Base-by-base conservation (phyloP, 1,140 invertebrate species). In the Drosophila kurseongensis region DNA sequence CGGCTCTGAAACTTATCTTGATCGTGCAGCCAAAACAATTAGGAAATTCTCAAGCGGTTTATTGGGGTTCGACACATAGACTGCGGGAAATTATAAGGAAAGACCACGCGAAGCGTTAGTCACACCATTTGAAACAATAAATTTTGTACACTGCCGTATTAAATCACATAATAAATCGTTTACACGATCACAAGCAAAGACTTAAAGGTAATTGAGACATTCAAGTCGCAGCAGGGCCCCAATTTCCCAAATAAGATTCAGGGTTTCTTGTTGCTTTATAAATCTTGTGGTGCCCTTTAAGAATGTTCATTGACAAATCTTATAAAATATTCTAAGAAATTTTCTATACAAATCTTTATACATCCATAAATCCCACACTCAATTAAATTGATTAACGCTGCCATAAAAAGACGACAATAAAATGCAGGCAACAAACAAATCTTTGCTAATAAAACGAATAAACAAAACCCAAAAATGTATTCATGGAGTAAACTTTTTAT, bases 371-470 rank as follows among this genome's bases (percentile, higher is more conserved):
- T 66, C 66, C 56, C 55, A 72, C 80, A 84, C 76, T 47, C 66
- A 58, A 83, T 83, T 72, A 80, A 80, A 66, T 77, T 74, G 78
- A 84, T 85, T 73, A 85, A 80, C 77, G 50, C 60, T 42, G 55
- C 36, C 50, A 72, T 80, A 84, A 84, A 83, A 55, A 55, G 58
- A 2, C 36, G 29, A 72, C 35, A 48, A 40, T 56, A 56, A 63
- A 75, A 75, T 75, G 32, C 29, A 54, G 62, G 58, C 65, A 57
- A 71, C 68, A 72, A 71, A 61, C 48, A 85, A 82, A 82, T 72
- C 60, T 48, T 75, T 48, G 80, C 75, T 75, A 82, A 78, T 82
- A 82, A 83, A 83, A 78, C 41, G 48, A 14, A 45, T 55, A 48
- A 50, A 27, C 29, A 32, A 62, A 44, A 60, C 23, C 10, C 32